Percentiles rank a stretch among this genome's conserved stretches.
Conservation (phyloP, 2,113 vertebrate genomes). For the Paramormyrops kingsleyae region DNA sequence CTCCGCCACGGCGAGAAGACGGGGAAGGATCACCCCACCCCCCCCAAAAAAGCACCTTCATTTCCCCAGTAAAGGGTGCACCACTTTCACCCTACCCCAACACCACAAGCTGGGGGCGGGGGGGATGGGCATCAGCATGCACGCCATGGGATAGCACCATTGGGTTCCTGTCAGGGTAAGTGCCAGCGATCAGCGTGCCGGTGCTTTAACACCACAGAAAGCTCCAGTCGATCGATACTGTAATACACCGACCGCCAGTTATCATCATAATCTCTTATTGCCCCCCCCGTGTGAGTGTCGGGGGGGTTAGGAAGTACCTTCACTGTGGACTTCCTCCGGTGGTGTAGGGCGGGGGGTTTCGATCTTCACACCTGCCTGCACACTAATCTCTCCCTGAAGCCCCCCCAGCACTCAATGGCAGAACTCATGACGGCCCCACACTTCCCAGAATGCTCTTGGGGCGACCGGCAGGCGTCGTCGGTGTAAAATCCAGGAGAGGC, state of each 20-base stretch:
- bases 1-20: not conserved
- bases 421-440: not conserved
- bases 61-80: not conserved
- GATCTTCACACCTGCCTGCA: not conserved
- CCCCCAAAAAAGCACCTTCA: not conserved
- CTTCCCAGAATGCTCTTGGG: not conserved
- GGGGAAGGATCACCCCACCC: not conserved
- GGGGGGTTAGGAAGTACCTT: not conserved
- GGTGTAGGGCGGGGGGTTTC: not conserved
- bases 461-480: not conserved
- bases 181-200: constrained; percentile 48
- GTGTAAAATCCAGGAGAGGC: not conserved
- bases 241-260: constrained; percentile 50
- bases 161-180: constrained; percentile 55
- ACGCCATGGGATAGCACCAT: constrained; percentile 36
- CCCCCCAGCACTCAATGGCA: not conserved
- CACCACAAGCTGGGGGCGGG: not conserved
- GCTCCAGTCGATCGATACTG: constrained; percentile 45
- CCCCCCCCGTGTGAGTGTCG: constrained; percentile 22
- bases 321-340: not conserved
- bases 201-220: constrained; percentile 47
- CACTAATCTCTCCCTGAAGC: not conserved
- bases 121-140: not conserved
- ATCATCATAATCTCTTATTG: constrained; percentile 57
- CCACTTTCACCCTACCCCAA: not conserved